Evolutionary conservation across 2,797 vertebrate species (phyloP), one percentile per base, ranked within the genome.

Genomic region (Lerista edwardsae): DNA sequence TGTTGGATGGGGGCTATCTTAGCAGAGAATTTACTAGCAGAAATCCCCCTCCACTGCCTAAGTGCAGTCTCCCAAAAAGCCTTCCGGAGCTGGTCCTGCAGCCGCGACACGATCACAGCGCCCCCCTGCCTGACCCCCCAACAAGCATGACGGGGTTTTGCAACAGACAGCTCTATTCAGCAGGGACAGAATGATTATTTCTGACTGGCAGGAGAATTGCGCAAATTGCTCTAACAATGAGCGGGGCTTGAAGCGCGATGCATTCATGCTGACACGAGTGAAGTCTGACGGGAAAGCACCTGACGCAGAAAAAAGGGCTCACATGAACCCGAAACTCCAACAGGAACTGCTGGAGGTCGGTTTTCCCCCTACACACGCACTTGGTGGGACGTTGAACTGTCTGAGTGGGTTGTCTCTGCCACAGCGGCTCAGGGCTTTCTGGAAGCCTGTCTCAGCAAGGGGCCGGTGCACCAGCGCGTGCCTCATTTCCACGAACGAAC

Each of bases 131-230:
- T 75, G 77, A 84, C 61, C 10, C 19, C 2, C 44, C 62, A 62
- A 62, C 78, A 29, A 34, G 68, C 29, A 39, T 31, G 72, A 34
- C 3, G n/a, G 62, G 78, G 25, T 39, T 62, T 64, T 27, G 6
- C 64, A 47, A 39, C 67, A 59, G 68, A 17, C 81, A 31, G 76
- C 71, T 51, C 77, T 73, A 64, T 83, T 83, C 86, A 83, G 9
- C 39, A 15, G 81, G 57, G 71, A 80, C 76, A 71, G 39, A n/a
- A 55, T 41, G 81, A 84, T 84, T 84, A 55, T 80, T 75, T 80
- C 86, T 71, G 82, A 79, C 81, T 75, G 86, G 71, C 19, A 10
- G 72, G 77, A 75, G 84, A 87, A 84, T 87, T 87, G 86, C 82
- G 80, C 77, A 79, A 80, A 71, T 84, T 84, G 86, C 80, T 75